A percentile compares a stretch with the other conserved stretches of the same genome.
phyloP scores from a whole-genome alignment of 2,888 invertebrate species.

The Scelioninae gen. 2 region DNA sequence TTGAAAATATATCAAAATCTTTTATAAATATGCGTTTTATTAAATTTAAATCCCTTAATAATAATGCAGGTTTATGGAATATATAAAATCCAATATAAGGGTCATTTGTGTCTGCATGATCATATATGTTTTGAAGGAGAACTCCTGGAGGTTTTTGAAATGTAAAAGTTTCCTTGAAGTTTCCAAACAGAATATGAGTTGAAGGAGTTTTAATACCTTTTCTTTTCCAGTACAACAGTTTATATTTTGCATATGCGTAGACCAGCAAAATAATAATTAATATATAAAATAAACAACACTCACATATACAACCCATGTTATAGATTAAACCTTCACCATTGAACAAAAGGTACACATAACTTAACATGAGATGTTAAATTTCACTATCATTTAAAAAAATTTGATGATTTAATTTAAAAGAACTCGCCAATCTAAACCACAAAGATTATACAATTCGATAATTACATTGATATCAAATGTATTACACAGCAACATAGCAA shows the following conservation, averaged over 20 bases:
- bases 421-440: no score
- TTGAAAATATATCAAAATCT: conserved; percentile 75
- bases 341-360: no score
- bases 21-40: conserved; percentile 76
- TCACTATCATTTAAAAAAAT: no score
- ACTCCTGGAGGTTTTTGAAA: conserved; percentile 64
- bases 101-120: conserved; percentile 62
- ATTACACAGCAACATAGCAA: no score
- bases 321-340: no score
- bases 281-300: no score
- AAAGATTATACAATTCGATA: no score
- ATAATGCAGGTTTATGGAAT: conserved; percentile 74
- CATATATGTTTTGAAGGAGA: conserved; percentile 65
- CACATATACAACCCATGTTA: no score
- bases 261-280: conserved; percentile 32
- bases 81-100: conserved; percentile 76
- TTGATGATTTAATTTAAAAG: no score
- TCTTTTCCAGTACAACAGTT: conserved; percentile 66
- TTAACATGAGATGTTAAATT: no score
- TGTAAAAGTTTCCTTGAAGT: conserved; percentile 64
- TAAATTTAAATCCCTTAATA: conserved; percentile 74
- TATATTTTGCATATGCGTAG: conserved; percentile 64
- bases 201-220: conserved; percentile 64
- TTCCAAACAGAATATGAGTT: conserved; percentile 65
- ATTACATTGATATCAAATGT: no score